Evolutionary conservation across 2,888 invertebrate species (phyloP), one percentile per base, ranked within the genome.

Genomic region (Altica lythri): DNA sequence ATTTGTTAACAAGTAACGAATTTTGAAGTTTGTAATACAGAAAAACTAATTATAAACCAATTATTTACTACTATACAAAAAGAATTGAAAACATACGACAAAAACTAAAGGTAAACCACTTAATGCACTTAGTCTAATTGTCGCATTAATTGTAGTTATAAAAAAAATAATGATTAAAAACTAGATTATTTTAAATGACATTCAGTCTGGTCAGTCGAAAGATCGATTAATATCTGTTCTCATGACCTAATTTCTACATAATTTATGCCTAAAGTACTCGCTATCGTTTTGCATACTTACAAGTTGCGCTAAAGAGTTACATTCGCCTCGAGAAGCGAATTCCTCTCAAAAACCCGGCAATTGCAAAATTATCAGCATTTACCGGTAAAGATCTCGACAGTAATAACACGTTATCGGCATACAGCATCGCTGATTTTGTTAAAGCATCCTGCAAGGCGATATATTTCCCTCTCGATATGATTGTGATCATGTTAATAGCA

Each of bases 201-300:
- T 53, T 57, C 51, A 37, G 48, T 50, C 48, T 30, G 3, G 30
- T 43, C 37, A 53, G 49, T 53, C 45, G 10, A 2, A 2, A 10
- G 2, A 13, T 30, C 48, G 61, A 61, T 61, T 59, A 55, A 57
- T 59, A 57, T 57, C 59, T 46, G 34, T 57, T 56, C 55, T 53
- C 55, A 51, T 55, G 61, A 59, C 60, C 60, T 38, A 57, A 55
- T 57, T 60, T 47, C 53, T 16, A 49, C 49, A 55, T 57, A 55
- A 57, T 60, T 55, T 57, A 57, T 57, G 42, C 47, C 35, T 22
- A 43, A 42, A 30, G 16, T 42, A 12, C 42, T n/a, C 48, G 38
- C 43, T 37, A 30, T 35, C 27, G 18, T 35, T 42, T 35, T 49
- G 49, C 45, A 34, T 34, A 34, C 16, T 34, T 49, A 43, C 45